phyloP scores from a whole-genome alignment of 2,888 invertebrate genomes.

The Incurvaria masculella region DNA sequence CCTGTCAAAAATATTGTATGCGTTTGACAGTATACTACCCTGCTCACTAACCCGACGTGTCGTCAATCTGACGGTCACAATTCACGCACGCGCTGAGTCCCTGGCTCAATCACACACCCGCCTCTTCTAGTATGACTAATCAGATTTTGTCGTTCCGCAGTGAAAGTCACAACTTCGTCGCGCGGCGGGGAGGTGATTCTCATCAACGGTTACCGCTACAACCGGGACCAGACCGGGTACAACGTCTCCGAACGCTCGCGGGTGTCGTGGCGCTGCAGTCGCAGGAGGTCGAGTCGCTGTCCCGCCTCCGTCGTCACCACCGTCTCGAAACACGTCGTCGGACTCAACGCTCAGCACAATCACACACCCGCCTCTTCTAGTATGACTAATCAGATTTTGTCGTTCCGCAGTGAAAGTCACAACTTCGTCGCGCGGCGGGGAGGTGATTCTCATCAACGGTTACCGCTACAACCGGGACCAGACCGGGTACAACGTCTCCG shows the following conservation, averaged over 20 bases:
- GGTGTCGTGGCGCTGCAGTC: slow-evolving; percentile 24
- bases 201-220: slow-evolving; percentile 21
- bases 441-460: slow-evolving; percentile 21
- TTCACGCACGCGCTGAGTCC: no score
- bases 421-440: slow-evolving; percentile 25
- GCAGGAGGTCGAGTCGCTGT: background rate
- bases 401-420: slow-evolving; percentile 10
- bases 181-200: slow-evolving; percentile 26
- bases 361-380: background rate
- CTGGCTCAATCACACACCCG: no score
- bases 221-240: no score
- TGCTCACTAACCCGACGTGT: no score
- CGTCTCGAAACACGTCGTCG: background rate
- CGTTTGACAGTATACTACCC: no score
- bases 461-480: slow-evolving; percentile 23
- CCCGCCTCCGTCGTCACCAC: background rate
- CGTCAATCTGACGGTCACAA: no score
- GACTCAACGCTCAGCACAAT: background rate
- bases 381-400: no score
- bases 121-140: no score
- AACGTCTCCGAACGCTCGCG: slow-evolving; percentile 1
- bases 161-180: slow-evolving; percentile 19
- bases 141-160: no score
- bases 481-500: no score
- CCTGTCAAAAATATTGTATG: no score